Evolutionary conservation across 1,140 invertebrate genomes (phyloP).

Genomic region (Heliconius eleuchia): DNA sequence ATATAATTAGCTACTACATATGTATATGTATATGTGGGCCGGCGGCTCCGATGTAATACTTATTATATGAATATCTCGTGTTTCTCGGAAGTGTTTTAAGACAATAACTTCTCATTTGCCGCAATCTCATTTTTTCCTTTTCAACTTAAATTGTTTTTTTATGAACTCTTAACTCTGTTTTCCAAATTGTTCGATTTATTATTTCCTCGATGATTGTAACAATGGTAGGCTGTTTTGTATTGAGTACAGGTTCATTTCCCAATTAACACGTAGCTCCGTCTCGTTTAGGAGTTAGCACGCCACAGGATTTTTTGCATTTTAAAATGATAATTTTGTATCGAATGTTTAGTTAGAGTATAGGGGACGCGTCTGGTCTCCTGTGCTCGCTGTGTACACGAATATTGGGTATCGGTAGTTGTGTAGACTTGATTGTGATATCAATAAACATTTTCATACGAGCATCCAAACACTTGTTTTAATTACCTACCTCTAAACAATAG

Average conservation of each 20-base stretch:
- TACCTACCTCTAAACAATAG: constrained; percentile 12
- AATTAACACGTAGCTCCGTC: constrained; percentile 57
- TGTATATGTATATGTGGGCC: not conserved
- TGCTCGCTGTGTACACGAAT: constrained; percentile 49
- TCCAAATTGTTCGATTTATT: constrained; percentile 9
- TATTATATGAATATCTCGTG: constrained; percentile 44
- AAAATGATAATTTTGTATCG: constrained; percentile 46
- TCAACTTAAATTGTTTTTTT: not conserved
- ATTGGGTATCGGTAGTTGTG: constrained; percentile 73
- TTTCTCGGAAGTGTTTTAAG: constrained; percentile 45
- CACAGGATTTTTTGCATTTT: constrained; percentile 58
- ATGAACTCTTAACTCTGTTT: not conserved
- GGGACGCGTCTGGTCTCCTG: constrained; percentile 53
- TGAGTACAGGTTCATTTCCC: constrained; percentile 46
- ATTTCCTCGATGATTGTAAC: constrained; percentile 49
- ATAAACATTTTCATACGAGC: constrained; percentile 82
- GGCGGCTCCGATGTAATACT: constrained; percentile 42
- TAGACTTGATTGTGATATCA: constrained; percentile 81
- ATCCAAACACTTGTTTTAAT: constrained; percentile 73
- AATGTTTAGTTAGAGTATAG: constrained; percentile 60
- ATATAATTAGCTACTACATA: constrained; percentile 48
- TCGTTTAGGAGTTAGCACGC: constrained; percentile 55
- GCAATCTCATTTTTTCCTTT: constrained; percentile 32
- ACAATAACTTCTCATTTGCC: constrained; percentile 73
- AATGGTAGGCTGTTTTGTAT: constrained; percentile 55